phyloP scores from a whole-genome alignment of 2,113 vertebrate species.

The Enhydra lutris region DNA sequence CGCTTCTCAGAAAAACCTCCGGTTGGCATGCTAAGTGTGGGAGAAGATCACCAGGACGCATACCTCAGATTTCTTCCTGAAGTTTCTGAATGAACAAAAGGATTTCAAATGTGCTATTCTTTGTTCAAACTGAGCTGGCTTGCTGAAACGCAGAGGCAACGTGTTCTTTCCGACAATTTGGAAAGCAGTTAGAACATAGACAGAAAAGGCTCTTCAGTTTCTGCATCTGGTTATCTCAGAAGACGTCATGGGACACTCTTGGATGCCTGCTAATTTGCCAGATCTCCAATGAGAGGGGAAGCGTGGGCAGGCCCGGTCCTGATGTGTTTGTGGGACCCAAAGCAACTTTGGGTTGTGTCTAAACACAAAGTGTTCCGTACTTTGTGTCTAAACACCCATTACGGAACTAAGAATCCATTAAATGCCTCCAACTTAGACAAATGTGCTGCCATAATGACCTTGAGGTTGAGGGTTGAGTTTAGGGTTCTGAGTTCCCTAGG shows the following conservation, averaged over 20 bases:
- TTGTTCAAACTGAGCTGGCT: not conserved
- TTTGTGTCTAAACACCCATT: rapidly evolving
- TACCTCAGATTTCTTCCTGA: conserved; percentile 4
- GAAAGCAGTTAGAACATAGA: not conserved
- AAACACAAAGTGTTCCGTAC: too few species aligned
- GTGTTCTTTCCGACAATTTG: not conserved
- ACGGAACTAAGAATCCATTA: too few species aligned
- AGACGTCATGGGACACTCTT: not conserved
- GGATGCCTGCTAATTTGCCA: not conserved
- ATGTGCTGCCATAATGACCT: rapidly evolving
- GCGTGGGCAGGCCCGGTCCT: rapidly evolving
- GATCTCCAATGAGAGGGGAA: rapidly evolving
- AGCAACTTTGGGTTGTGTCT: too few species aligned
- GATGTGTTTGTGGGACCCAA: not conserved
- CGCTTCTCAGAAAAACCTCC: not conserved
- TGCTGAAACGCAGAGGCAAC: rapidly evolving
- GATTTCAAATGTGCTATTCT: not conserved
- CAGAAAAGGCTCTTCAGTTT: not conserved
- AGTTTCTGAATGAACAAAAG: conserved; percentile 22
- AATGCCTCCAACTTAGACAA: rapidly evolving
- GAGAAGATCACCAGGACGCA: not conserved
- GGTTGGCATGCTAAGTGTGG: not conserved
- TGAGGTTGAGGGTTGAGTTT: not conserved
- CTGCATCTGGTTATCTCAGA: not conserved
- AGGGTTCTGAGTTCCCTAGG: rapidly evolving